Evolutionary conservation across 1,140 invertebrate genomes (phyloP), one percentile per base, ranked within the genome.

Genomic region (Sminthurides bifidus): DNA sequence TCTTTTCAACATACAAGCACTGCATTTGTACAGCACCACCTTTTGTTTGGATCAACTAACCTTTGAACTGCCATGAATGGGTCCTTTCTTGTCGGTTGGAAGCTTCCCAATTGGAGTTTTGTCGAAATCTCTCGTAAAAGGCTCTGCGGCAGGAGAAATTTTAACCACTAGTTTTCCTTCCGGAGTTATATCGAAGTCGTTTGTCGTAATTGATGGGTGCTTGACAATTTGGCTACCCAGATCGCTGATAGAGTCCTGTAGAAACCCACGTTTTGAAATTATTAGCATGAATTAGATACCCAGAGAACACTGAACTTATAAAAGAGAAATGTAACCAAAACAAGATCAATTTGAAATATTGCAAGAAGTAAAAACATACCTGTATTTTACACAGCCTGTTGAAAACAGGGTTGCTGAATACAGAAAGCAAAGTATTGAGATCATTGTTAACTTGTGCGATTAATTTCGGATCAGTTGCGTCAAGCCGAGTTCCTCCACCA

Each of bases 351-450:
- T 14, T 14, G 10, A 43, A 21, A n/a, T 12, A 43, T 14, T 35
- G 8, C n/a, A 10, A 10, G 33, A 6, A 48, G 6, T 48, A 15
- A 48, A 48, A 48, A 24, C 35, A n/a, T n/a, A 77, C 77, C 67
- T 79, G 87, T 60, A 96, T 81, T 41, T 85, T 88, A n/a, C 91
- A 82, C 66, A 95, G 87, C 66, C 86, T 87, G 53, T 84, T 79
- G 66, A 97, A 85, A 33, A 95, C 83, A 8, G 92, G 92, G 76
- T 90, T 92, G 65, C 92, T 86, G 55, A 97, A 70, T 38, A 95
- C 78, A 53, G 81, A 83, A 62, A 95, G 83, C 1, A 96, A 75
- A 33, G 87, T 82, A 66, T 85, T 84, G 17, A 96, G 72, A 68
- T 95, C 91, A 67, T 88, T 82, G 68, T 79, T 82, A 31, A 85